Base-by-base conservation (phyloP, 2,888 invertebrate genomes). In the Pyrrhia umbra region DNA sequence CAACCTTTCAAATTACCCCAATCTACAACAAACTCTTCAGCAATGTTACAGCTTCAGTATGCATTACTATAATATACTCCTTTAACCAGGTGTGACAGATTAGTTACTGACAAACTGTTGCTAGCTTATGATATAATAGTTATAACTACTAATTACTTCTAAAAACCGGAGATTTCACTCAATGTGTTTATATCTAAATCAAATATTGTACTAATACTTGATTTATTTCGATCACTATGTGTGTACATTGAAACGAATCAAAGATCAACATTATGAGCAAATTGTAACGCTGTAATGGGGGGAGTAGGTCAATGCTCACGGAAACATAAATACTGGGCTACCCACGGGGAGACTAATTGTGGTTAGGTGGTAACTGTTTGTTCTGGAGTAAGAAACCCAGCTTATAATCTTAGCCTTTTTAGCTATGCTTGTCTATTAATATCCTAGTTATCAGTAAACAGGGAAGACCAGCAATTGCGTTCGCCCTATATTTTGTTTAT, bases 231-330 rank as follows among this genome's bases (percentile, higher is more conserved):
- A 42, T 43, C 40, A 20, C 15, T 49, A 1, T 20, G 16, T 39
- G 9, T 15, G 52, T 15, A 55, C 45, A 55, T 30, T 45, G 27
- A n/a, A 54, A 40, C 15, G 4, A 51, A 58, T 65, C 34, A 72
- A 73, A 49, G 56, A 52, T 25, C 34, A 57, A 57, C 70, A 54
- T 37, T 45, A 45, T 68, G 15, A 16, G 4, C 54, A 57, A 57
- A 54, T 39, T 42, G 63, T 50, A 46, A 16, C 62, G 5, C 16
- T 39, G 16, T 18, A 55, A 54, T 51, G 15, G 18, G 55, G 40
- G 25, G 66, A 61, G 43, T 66, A 25, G 72, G 77, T 57, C 76
- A 75, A 57, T 45, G 76, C 27, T 42, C 56, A 51, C 23, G 20
- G 49, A 52, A 58, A 15, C 6, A 42, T 75, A 69, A 69, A 72